Percentiles rank a stretch among this genome's conserved stretches.
These are phyloP conservation scores for Drosophila tsacasi DNA, from an alignment of 1,140 invertebrate genomes.

Conservation along the genomic window DNA sequence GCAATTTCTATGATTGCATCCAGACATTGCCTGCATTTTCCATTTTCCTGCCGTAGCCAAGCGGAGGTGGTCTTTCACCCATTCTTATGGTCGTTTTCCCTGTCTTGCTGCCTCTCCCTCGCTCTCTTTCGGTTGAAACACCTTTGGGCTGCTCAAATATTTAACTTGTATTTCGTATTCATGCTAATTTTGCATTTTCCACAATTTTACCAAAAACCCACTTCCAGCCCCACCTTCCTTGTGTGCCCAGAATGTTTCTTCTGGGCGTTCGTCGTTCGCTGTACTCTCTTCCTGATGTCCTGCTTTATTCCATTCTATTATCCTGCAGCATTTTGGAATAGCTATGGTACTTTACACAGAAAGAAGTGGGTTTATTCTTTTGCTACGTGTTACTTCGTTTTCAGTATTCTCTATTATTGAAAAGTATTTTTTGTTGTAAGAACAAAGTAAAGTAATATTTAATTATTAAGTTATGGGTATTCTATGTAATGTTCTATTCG, in stretches of 20 bases:
- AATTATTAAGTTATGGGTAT: no score
- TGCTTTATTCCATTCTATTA: slow-evolving; percentile 56
- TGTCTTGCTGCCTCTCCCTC: background rate
- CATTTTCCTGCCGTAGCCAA: slow-evolving; percentile 9
- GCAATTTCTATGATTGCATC: slow-evolving; percentile 76
- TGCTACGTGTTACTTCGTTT: background rate
- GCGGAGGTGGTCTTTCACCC: slow-evolving; percentile 13
- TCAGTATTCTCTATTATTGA: background rate
- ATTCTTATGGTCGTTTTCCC: slow-evolving; percentile 38
- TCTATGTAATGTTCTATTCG: no score
- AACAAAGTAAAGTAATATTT: no score
- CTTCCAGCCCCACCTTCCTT: slow-evolving; percentile 20
- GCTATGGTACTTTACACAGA: slow-evolving; percentile 9
- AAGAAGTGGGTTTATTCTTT: background rate
- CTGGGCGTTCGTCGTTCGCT: slow-evolving; percentile 7
- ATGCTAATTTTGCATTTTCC: slow-evolving; percentile 84
- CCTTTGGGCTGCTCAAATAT: slow-evolving; percentile 76
- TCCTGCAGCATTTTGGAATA: slow-evolving; percentile 48
- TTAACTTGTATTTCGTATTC: slow-evolving; percentile 84
- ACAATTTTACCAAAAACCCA: slow-evolving; percentile 72
- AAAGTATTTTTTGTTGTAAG: no score
- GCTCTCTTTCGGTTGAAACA: slow-evolving; percentile 29
- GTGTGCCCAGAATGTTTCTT: slow-evolving; percentile 29
- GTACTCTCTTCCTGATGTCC: slow-evolving; percentile 12
- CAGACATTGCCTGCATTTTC: slow-evolving; percentile 41